Percentiles rank a stretch among this genome's conserved stretches.
Evolutionary conservation across 2,113 vertebrate genomes (phyloP).

Genomic region (Arothron firmamentum): DNA sequence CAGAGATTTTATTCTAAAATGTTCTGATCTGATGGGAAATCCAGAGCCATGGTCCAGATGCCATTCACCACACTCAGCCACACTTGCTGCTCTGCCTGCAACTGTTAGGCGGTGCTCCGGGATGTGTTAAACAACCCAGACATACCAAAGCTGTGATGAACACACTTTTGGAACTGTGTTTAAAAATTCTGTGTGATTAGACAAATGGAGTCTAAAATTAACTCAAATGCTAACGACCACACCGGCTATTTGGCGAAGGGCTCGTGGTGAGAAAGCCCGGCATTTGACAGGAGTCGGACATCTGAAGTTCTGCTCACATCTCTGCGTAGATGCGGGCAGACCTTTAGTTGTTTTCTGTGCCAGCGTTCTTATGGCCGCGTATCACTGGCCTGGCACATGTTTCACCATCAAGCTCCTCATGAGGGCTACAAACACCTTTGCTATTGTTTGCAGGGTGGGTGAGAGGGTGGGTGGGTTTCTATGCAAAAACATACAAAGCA

Average conservation of each 20-base stretch:
- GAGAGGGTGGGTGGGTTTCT: slow-evolving; percentile 8
- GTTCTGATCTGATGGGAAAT: slow-evolving; percentile 4
- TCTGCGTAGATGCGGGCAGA: slow-evolving; percentile 33
- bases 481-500: slow-evolving; percentile 33
- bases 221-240: neutral
- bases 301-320: slow-evolving; percentile 31
- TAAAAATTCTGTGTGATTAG: neutral
- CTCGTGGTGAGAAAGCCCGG: slow-evolving; percentile 9
- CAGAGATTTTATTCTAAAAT: neutral
- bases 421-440: slow-evolving; percentile 36
- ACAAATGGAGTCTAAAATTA: neutral
- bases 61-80: slow-evolving; percentile 6
- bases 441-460: slow-evolving; percentile 6
- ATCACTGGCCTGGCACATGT: slow-evolving; percentile 57
- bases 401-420: slow-evolving; percentile 54
- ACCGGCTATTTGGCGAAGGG: slow-evolving; percentile 19
- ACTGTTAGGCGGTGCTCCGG: slow-evolving; percentile 12
- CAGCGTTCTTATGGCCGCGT: slow-evolving; percentile 37
- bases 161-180: neutral
- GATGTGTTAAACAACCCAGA: slow-evolving; percentile 6
- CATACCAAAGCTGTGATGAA: neutral
- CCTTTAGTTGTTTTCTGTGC: slow-evolving; percentile 54
- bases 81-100: slow-evolving; percentile 5
- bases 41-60: slow-evolving; percentile 5
- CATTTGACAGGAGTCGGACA: slow-evolving; percentile 8